Evolutionary conservation across 2,797 vertebrate genomes (phyloP).

Genomic region (Sitta carolinensis): DNA sequence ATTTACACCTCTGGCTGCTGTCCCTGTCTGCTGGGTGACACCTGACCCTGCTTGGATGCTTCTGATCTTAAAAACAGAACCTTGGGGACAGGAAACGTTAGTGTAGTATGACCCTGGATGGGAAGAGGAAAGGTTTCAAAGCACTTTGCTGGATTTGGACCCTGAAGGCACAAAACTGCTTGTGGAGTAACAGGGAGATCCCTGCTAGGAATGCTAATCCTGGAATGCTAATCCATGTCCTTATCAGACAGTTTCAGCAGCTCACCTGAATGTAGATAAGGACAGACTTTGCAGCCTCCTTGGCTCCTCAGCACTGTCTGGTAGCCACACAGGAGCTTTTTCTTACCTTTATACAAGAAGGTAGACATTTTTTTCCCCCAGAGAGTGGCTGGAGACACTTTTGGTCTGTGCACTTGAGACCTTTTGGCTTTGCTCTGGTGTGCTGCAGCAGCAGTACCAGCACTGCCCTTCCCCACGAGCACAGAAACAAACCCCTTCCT

Average conservation of each 20-base stretch:
- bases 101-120: rapidly evolving
- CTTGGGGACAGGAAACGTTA: rapidly evolving
- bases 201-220: not conserved
- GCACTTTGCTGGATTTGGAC: not conserved
- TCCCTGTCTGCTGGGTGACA: not conserved
- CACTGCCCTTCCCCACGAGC: not conserved
- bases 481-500: rapidly evolving
- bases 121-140: not conserved
- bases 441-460: not conserved
- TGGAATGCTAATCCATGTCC: not conserved
- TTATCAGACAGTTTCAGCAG: not conserved
- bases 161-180: not conserved
- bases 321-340: rapidly evolving
- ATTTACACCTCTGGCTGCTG: not conserved
- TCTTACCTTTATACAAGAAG: not conserved
- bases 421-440: not conserved
- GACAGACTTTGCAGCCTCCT: not conserved
- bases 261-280: not conserved
- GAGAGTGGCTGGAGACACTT: not conserved
- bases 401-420: not conserved
- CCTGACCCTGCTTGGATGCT: not conserved
- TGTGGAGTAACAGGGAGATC: not conserved
- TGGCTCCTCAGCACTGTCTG: not conserved
- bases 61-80: not conserved
- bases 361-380: not conserved